Conservation (phyloP, 2,797 vertebrate genomes). For the Acanthis flammea region DNA sequence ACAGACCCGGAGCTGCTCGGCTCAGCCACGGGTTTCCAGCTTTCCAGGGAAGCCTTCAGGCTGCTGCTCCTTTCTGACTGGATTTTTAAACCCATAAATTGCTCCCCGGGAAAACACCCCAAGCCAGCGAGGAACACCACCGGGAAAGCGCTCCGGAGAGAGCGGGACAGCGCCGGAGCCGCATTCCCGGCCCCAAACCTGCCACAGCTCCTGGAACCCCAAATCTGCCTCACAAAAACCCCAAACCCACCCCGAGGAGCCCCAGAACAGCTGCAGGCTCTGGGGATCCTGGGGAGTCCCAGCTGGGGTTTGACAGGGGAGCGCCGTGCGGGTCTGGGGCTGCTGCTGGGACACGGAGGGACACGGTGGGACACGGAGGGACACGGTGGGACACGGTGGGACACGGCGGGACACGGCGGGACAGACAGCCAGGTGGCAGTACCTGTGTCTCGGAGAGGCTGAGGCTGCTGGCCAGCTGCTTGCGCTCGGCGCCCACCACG, state of each 20-base stretch:
- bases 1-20: rapidly evolving
- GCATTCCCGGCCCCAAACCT: background rate
- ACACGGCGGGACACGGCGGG: background rate
- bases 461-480: constrained; percentile 93
- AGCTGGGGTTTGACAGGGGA: rapidly evolving
- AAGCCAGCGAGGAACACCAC: background rate
- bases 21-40: rapidly evolving
- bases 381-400: background rate
- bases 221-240: rapidly evolving
- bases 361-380: background rate
- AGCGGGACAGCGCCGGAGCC: rapidly evolving
- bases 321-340: rapidly evolving
- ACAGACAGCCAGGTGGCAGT: background rate
- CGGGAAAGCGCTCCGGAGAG: rapidly evolving
- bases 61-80: background rate
- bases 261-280: rapidly evolving
- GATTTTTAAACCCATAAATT: background rate
- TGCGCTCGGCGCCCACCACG: constrained; percentile 94
- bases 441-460: constrained; percentile 96
- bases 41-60: rapidly evolving
- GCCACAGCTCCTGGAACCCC: rapidly evolving
- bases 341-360: rapidly evolving
- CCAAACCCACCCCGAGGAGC: background rate
- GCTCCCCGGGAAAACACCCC: background rate
- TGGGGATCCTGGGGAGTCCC: rapidly evolving